phyloP scores from a whole-genome alignment of 2,113 vertebrate species.

The Bucco capensis region DNA sequence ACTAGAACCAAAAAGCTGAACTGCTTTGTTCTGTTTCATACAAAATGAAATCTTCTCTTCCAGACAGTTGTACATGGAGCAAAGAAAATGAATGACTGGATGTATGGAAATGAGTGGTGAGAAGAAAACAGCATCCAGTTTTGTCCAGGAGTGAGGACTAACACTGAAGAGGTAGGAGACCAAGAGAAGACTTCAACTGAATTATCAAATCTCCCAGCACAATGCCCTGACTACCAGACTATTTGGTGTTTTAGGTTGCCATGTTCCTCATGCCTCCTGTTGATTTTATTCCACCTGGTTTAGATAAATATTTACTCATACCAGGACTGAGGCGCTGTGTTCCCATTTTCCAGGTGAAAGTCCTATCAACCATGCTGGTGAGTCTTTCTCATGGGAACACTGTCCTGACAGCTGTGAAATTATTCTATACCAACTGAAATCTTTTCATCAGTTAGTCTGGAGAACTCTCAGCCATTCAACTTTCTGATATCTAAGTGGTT shows the following conservation, averaged over 20 bases:
- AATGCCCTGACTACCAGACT: not conserved
- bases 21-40: not conserved
- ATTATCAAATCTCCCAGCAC: not conserved
- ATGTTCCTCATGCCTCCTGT: conserved; percentile 10
- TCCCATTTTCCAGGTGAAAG: conserved; percentile 48
- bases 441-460: not conserved
- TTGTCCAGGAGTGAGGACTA: not conserved
- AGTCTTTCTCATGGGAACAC: not conserved
- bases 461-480: not conserved
- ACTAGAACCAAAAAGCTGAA: not conserved
- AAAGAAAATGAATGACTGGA: not conserved
- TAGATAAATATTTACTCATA: conserved; percentile 59
- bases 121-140: not conserved
- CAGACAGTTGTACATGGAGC: not conserved
- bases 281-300: conserved; percentile 54
- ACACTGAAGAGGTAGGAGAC: not conserved
- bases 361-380: not conserved
- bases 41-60: not conserved
- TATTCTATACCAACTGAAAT: not conserved
- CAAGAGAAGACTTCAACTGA: not conserved
- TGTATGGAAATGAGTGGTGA: not conserved
- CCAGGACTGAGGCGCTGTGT: conserved; percentile 30
- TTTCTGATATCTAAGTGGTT: not conserved
- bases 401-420: accelerated
- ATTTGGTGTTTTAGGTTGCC: conserved; percentile 8